Evolutionary conservation across 64 coral and sea anemone species (phyloP).

Genomic region (Montipora sp.): DNA sequence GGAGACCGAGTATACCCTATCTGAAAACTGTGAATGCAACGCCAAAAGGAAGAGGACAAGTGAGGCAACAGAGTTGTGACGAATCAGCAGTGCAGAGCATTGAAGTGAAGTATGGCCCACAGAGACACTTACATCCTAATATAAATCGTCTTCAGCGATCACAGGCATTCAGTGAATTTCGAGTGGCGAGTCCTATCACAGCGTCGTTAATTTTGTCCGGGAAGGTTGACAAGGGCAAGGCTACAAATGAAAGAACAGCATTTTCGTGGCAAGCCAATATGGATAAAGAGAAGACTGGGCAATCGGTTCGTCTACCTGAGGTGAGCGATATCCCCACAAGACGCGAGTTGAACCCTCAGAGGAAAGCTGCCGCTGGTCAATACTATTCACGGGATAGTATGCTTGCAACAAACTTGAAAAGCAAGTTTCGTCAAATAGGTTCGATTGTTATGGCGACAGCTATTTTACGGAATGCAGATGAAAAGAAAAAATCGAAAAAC

Average conservation of each 20-base stretch:
- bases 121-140: background rate
- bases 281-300: background rate
- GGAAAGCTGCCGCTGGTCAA: background rate
- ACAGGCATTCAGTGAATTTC: background rate
- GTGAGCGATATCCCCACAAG: background rate
- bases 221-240: background rate
- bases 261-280: background rate
- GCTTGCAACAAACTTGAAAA: constrained; percentile 50
- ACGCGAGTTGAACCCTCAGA: background rate
- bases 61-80: background rate
- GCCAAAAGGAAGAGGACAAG: background rate
- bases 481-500: background rate
- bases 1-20: background rate
- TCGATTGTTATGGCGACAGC: constrained; percentile 43
- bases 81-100: background rate
- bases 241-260: background rate
- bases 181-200: constrained; percentile 1
- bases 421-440: constrained; percentile 51
- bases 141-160: background rate
- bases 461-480: constrained; percentile 28
- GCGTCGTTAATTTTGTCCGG: background rate
- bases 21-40: background rate
- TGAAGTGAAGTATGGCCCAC: background rate
- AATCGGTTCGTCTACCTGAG: background rate
- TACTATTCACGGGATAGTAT: constrained; percentile 14